Evolutionary conservation across 2,797 vertebrate species (phyloP).

Genomic region (Alcedo atthis): DNA sequence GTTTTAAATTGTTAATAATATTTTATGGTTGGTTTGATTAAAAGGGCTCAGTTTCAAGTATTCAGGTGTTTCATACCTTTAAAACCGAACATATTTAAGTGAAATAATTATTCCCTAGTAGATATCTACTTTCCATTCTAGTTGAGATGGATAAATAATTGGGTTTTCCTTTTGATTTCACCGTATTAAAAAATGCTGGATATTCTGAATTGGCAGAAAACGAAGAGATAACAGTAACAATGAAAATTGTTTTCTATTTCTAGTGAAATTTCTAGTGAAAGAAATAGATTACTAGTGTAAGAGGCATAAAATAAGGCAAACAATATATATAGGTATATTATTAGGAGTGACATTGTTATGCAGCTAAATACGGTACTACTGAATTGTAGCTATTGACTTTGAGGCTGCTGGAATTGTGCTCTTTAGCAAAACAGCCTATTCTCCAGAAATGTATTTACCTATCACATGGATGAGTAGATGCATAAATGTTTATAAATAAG

Average conservation of each 20-base stretch:
- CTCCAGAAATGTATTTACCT: constrained; percentile 6
- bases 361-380: background rate
- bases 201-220: background rate
- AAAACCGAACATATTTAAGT: background rate
- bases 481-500: constrained; percentile 12
- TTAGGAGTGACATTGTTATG: background rate
- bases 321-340: background rate
- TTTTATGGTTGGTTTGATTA: background rate
- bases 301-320: background rate
- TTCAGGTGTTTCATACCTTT: background rate
- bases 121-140: background rate
- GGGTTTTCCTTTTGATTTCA: background rate
- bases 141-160: background rate
- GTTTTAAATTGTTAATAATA: background rate
- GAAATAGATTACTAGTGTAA: background rate
- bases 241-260: background rate
- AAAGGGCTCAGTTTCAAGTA: background rate
- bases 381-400: constrained; percentile 20
- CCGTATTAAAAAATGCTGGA: background rate
- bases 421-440: background rate
- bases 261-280: no score
- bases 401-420: background rate
- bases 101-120: background rate
- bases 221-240: background rate
- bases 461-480: background rate